phyloP scores from a whole-genome alignment of 2,113 vertebrate species.

The Alouatta palliata region DNA sequence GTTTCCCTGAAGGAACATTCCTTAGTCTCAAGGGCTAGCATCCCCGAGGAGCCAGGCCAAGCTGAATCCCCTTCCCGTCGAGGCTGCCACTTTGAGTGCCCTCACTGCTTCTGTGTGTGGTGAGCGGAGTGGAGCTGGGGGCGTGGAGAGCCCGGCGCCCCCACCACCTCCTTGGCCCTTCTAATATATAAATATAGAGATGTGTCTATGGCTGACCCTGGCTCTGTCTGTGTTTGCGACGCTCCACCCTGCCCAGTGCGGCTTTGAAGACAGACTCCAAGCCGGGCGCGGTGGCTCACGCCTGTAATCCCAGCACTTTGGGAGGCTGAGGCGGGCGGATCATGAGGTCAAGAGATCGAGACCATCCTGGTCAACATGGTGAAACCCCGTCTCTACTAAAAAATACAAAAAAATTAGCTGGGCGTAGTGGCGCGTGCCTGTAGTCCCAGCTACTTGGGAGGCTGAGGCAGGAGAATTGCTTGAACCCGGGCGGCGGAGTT shows the following conservation, averaged over 20 bases:
- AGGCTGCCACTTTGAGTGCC: constrained; percentile 64
- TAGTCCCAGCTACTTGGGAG: too few species aligned
- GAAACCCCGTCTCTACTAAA: too few species aligned
- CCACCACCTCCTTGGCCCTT: constrained; percentile 60
- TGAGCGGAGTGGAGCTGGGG: constrained; percentile 40
- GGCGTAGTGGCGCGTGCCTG: too few species aligned
- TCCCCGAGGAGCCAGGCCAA: constrained; percentile 47
- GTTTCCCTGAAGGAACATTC: constrained; percentile 70
- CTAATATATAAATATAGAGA: constrained; percentile 82
- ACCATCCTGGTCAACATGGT: too few species aligned
- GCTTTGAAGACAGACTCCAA: not conserved
- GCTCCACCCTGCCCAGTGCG: not conserved
- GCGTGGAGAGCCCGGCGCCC: not conserved
- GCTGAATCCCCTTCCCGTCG: not conserved
- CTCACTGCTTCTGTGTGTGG: constrained; percentile 75
- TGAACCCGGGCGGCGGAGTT: too few species aligned
- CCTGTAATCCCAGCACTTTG: too few species aligned
- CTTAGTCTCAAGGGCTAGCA: constrained; percentile 75
- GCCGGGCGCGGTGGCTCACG: too few species aligned
- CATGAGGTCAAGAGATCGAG: too few species aligned
- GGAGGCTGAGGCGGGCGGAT: too few species aligned
- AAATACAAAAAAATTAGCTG: too few species aligned
- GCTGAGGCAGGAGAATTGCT: too few species aligned
- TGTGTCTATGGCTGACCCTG: constrained; percentile 57
- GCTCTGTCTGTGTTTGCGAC: constrained; percentile 59